Evolutionary conservation across 2,888 invertebrate genomes (phyloP), one percentile per base, ranked within the genome.

Genomic region (Fragum sueziense): DNA sequence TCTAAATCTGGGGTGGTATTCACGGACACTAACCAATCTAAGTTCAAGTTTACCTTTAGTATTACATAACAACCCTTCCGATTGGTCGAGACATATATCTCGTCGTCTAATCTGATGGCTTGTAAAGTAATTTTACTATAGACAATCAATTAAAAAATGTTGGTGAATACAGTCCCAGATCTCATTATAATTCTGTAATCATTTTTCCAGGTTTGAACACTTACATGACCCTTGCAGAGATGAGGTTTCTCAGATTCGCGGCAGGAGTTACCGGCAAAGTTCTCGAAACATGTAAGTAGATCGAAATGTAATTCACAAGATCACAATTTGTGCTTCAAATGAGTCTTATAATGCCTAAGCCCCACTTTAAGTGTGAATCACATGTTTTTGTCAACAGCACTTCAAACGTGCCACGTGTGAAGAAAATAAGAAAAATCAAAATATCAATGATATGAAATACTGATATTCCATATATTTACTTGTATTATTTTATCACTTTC

Each of bases 131-230:
- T n/a, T n/a, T n/a, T n/a, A n/a, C n/a, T n/a, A n/a, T n/a, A n/a
- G n/a, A n/a, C n/a, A n/a, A n/a, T n/a, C n/a, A n/a, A n/a, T n/a
- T n/a, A n/a, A n/a, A n/a, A n/a, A n/a, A n/a, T n/a, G n/a, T n/a
- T n/a, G n/a, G n/a, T n/a, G n/a, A n/a, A n/a, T n/a, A n/a, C n/a
- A n/a, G n/a, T n/a, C n/a, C n/a, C n/a, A n/a, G n/a, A 41, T 14
- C 41, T 14, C 9, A 41, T 17, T 41, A 17, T 41, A 41, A 17
- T 41, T 9, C 17, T 41, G 17, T 17, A 41, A 11, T 14, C 17
- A 41, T 41, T 14, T 41, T 57, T 57, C 57, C 4, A 57, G 57
- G 57, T 57, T 57, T 57, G 25, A 57, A 57, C 57, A 27, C 57
- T 11, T 57, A 57, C 57, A 57, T 57, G 57, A 27, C 57, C 25